phyloP scores from a whole-genome alignment of 2,113 vertebrate genomes.

The Nothoprocta perdicaria region DNA sequence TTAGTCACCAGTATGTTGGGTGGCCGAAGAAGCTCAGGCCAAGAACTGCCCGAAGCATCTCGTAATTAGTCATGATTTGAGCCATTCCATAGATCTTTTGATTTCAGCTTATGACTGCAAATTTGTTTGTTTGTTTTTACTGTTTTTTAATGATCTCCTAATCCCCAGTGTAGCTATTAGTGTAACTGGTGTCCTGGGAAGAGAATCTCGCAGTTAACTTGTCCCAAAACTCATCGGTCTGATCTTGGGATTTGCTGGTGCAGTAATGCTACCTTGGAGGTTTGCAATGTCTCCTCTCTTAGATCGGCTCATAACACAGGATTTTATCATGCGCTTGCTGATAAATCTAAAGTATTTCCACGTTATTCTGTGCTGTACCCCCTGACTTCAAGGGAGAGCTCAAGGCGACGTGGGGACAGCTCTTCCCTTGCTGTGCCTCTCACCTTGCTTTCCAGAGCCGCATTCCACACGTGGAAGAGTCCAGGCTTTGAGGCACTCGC shows the following conservation, averaged over 20 bases:
- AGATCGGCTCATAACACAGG: neutral
- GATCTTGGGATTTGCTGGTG: neutral
- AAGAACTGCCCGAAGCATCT: neutral
- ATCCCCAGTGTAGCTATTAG: neutral
- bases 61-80: neutral
- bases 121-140: neutral
- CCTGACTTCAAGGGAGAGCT: neutral
- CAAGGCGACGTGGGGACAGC: too few relatives aligned
- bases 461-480: neutral
- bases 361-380: neutral
- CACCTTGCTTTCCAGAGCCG: neutral
- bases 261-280: neutral
- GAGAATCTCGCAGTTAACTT: neutral
- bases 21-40: neutral
- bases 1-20: neutral
- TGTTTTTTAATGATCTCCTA: neutral
- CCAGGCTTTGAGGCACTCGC: neutral
- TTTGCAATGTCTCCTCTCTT: neutral
- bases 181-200: neutral
- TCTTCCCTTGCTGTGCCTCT: neutral
- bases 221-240: neutral
- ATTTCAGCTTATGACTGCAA: neutral
- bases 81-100: neutral
- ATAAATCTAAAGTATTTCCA: neutral
- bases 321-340: accelerated